Percentiles rank a stretch among this genome's conserved stretches.
Evolutionary conservation across 2,113 vertebrate species (phyloP).

Genomic region (Sprattus sprattus): DNA sequence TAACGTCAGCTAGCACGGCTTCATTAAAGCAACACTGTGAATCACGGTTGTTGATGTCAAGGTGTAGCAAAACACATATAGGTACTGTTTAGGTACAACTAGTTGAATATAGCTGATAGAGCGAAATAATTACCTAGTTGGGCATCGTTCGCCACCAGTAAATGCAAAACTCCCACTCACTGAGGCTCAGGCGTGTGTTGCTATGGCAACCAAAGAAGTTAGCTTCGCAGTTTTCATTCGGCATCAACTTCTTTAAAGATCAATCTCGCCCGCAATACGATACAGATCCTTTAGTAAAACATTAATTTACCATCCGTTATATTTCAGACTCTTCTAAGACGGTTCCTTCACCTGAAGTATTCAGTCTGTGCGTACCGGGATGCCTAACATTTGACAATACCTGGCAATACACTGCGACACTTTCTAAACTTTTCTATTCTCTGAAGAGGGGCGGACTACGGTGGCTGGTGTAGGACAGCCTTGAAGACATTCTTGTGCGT

Average conservation of each 20-base stretch:
- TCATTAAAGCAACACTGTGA: background rate
- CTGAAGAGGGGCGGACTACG: conserved; percentile 34
- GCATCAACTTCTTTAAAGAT: background rate
- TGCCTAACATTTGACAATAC: background rate
- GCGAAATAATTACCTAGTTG: background rate
- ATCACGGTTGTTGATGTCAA: background rate
- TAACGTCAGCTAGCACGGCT: background rate
- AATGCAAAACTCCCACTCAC: background rate
- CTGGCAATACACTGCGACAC: conserved; percentile 14
- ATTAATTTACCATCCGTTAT: conserved; percentile 20
- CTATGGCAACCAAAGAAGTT: conserved; percentile 60
- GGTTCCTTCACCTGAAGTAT: background rate
- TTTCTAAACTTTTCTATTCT: conserved; percentile 43
- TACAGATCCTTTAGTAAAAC: background rate
- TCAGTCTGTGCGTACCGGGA: conserved; percentile 23
- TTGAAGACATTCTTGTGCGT: background rate
- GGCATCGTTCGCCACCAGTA: background rate
- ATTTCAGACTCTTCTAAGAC: background rate
- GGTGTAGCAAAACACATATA: background rate
- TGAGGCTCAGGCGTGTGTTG: conserved; percentile 47
- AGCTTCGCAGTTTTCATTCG: background rate
- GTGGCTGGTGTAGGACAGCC: conserved; percentile 52
- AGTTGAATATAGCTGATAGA: background rate
- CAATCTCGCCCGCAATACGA: background rate
- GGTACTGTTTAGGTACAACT: background rate